These are phyloP conservation scores for Zapus hudsonius DNA, from an alignment of 2,113 vertebrate genomes.

Conservation along the genomic window DNA sequence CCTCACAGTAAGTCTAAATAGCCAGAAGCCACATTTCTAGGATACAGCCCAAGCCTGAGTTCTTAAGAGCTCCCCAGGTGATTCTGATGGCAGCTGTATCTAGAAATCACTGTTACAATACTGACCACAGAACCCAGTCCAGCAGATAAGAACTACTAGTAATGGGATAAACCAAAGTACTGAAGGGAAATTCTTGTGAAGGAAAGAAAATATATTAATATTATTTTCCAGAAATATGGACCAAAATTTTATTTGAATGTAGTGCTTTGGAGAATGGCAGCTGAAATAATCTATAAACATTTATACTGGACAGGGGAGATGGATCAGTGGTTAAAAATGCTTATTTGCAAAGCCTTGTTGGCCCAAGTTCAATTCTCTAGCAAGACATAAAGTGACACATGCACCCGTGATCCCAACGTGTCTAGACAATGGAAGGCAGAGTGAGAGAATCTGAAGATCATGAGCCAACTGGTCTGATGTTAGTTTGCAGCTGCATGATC, in stretches of 20 bases:
- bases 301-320: no score
- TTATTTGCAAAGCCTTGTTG: no score
- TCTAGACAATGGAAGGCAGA: no score
- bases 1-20: conserved; percentile 26
- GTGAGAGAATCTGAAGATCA: no score
- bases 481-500: no score
- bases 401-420: no score
- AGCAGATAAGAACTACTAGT: neutral
- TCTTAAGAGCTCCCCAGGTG: conserved; percentile 27
- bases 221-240: conserved; percentile 45
- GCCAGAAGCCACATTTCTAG: conserved; percentile 54
- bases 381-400: no score
- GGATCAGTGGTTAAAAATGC: no score
- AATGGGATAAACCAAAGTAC: conserved; percentile 1
- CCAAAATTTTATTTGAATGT: neutral
- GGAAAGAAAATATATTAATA: neutral
- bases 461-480: no score
- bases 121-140: conserved; percentile 19
- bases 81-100: neutral
- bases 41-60: neutral
- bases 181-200: conserved; percentile 8
- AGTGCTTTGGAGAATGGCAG: neutral
- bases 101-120: neutral
- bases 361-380: no score
- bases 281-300: conserved; percentile 20